Base-by-base conservation (phyloP, 30 jellyfish, hydroid and myxozoan genomes). In the Cassiopea xamachana region DNA sequence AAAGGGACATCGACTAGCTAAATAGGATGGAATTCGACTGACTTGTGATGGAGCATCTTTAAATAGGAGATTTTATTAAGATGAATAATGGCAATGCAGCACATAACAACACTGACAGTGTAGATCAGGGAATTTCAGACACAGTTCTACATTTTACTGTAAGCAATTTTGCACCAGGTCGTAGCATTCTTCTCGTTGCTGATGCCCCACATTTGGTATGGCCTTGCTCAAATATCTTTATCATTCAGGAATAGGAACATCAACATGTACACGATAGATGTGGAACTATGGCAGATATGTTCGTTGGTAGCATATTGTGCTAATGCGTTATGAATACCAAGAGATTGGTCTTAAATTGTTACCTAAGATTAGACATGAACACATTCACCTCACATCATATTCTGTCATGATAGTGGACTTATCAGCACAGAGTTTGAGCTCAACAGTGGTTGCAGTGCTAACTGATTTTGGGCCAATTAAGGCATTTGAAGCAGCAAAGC, bases 401-500 rank as follows among this genome's bases (percentile, higher is more conserved):
- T 89, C 93, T 49, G 70, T 47, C 58, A 87, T 69, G 93, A 45
- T 80, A 8, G 96, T 62, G 69, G 81, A 75, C 14, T 68, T 80
- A 9, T 91, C 95, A 83, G 97, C 83, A 19, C 94, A 80, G 50
- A 84, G 83, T 18, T 78, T 75, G 12, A 83, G 91, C 58, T 67
- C 94, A 74, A 50, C 95, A 19, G 78, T 90, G 79, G 48, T 83
- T 15, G 85, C 78, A 15, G 97, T 83, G 45, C 46, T 90, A 14
- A 43, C 10, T 9, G 10, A 78, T 17, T 90, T 70, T 90, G 97
- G 97, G 60, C 85, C 97, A 61, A 55, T 64, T 1, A 95, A 83
- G 1, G 90, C 97, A 49, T 13, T 69, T 13, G 94, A 60, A 60
- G 83, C 95, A 48, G 95, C 94, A 60, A 74, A 18, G 89, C 85